These are phyloP conservation scores for Parelbella ahira DNA, from an alignment of 2,888 invertebrate genomes.

Conservation along the genomic window DNA sequence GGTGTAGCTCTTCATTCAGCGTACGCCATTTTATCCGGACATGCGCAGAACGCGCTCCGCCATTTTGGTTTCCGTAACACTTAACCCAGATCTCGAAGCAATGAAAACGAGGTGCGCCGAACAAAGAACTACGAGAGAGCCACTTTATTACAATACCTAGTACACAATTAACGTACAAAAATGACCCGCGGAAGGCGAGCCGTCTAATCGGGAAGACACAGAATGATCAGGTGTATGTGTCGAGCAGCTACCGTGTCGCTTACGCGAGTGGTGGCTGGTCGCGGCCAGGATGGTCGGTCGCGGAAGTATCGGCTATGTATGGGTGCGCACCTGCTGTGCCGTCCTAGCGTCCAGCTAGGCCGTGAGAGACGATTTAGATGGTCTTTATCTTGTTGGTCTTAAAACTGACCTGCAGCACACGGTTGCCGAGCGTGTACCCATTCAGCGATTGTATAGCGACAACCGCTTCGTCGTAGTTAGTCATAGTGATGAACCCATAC, in stretches of 20 bases:
- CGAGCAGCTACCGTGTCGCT: slow-evolving; percentile 16
- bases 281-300: slow-evolving; percentile 31
- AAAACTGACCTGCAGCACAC: slow-evolving; percentile 95
- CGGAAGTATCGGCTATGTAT: slow-evolving; percentile 52
- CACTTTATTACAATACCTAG: slow-evolving; percentile 56
- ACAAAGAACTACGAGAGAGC: slow-evolving; percentile 55
- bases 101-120: slow-evolving; percentile 45
- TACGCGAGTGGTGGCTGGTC: background rate
- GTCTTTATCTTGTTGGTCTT: slow-evolving; percentile 91
- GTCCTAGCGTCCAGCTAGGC: slow-evolving; percentile 74
- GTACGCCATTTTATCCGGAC: slow-evolving; percentile 59
- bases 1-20: slow-evolving; percentile 42
- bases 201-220: slow-evolving; percentile 50
- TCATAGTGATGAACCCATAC: slow-evolving; percentile 97
- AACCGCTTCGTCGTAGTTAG: slow-evolving; percentile 95
- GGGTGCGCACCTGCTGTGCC: slow-evolving; percentile 78
- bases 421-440: slow-evolving; percentile 94
- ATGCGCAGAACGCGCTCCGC: slow-evolving; percentile 58
- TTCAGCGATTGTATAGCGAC: slow-evolving; percentile 95
- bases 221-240: slow-evolving; percentile 39
- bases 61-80: slow-evolving; percentile 71
- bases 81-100: slow-evolving; percentile 62
- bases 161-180: slow-evolving; percentile 59
- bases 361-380: slow-evolving; percentile 78
- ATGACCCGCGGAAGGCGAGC: slow-evolving; percentile 35